These are phyloP conservation scores for Oconnorella tubifera DNA, from an alignment of 2,888 invertebrate species.

Conservation along the genomic window DNA sequence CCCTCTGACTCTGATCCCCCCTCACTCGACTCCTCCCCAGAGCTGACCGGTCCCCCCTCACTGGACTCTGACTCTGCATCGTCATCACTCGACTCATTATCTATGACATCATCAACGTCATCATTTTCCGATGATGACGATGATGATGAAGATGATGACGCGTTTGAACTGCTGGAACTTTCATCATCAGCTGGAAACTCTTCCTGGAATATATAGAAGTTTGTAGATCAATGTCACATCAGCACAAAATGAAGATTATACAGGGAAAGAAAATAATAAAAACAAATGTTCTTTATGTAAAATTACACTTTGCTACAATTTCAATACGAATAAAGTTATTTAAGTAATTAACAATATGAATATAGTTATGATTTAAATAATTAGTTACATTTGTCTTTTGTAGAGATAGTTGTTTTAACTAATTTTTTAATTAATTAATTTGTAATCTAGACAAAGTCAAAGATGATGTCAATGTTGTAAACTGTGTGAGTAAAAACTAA, in stretches of 20 bases:
- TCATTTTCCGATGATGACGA: constrained; percentile 5
- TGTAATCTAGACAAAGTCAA: too few species aligned
- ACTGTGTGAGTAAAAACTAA: too few species aligned
- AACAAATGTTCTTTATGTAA: background rate
- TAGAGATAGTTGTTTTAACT: too few species aligned
- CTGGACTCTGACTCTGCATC: background rate
- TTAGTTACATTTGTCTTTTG: too few species aligned
- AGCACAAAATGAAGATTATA: too few species aligned
- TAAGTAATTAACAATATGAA: background rate
- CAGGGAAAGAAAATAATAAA: too few species aligned
- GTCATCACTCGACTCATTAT: constrained; percentile 5
- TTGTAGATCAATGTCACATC: background rate
- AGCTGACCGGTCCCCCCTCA: background rate
- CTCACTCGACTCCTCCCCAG: too few species aligned
- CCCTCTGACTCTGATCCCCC: constrained; percentile 11
- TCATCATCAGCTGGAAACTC: constrained; percentile 11
- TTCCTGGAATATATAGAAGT: background rate
- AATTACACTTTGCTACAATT: background rate
- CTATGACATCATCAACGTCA: constrained; percentile 12
- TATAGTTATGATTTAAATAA: background rate
- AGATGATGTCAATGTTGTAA: too few species aligned
- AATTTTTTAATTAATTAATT: too few species aligned
- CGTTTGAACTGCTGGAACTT: background rate
- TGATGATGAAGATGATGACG: background rate
- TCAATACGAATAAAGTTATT: background rate